These are phyloP conservation scores for Parnassius mnemosyne DNA, from an alignment of 2,888 invertebrate species.

Conservation along the genomic window DNA sequence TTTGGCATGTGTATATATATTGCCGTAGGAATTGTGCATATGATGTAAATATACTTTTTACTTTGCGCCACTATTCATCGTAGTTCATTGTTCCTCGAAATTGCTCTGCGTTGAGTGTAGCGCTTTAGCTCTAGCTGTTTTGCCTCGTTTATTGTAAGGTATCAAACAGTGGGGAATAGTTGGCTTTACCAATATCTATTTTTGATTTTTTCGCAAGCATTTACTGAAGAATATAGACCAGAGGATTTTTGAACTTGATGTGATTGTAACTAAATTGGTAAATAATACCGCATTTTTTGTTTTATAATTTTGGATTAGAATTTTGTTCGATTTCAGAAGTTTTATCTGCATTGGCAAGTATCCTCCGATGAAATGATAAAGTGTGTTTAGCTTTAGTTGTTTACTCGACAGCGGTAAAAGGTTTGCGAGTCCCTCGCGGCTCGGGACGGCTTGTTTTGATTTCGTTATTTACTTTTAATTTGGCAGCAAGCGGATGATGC, in stretches of 20 bases:
- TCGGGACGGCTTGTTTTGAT: conserved; percentile 74
- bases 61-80: conserved; percentile 70
- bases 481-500: conserved; percentile 79
- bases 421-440: conserved; percentile 77
- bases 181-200: conserved; percentile 36
- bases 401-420: conserved; percentile 77
- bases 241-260: conserved; percentile 1
- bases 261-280: conserved; percentile 5
- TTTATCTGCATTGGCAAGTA: conserved; percentile 68
- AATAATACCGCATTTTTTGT: conserved; percentile 26
- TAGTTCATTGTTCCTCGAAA: conserved; percentile 75
- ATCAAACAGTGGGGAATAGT: conserved; percentile 38
- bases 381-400: conserved; percentile 76
- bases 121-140: conserved; percentile 60
- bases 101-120: conserved; percentile 70
- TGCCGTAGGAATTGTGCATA: conserved; percentile 63
- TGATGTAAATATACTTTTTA: conserved; percentile 74
- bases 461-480: conserved; percentile 81
- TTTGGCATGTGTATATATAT: conserved; percentile 40
- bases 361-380: conserved; percentile 74
- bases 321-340: conserved; percentile 53
- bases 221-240: conserved; percentile 6
- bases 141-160: conserved; percentile 52
- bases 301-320: conserved; percentile 19
- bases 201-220: conserved; percentile 18